Percentiles rank a stretch among this genome's conserved stretches.
Conservation (phyloP, 2,113 vertebrate genomes). For the Grallaria varia region DNA sequence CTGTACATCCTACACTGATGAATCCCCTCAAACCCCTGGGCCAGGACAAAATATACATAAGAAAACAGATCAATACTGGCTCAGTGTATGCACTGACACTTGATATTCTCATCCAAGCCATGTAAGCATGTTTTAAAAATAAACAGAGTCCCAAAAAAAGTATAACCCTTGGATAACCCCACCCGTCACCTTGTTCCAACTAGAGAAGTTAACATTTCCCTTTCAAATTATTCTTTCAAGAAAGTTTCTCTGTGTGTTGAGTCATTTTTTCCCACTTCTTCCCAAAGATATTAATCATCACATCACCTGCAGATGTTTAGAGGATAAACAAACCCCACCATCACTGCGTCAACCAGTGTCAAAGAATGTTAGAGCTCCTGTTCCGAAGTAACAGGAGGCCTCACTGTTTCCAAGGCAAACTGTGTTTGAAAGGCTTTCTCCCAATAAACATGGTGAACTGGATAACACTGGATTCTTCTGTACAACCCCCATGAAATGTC, state of each 20-base stretch:
- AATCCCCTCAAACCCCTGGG: neutral
- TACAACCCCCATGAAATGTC: neutral
- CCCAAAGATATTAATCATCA: slow-evolving; percentile 1
- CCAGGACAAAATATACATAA: neutral
- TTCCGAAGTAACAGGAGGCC: neutral
- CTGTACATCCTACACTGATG: neutral
- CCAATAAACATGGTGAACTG: neutral
- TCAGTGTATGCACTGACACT: neutral
- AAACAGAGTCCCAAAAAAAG: slow-evolving; percentile 44
- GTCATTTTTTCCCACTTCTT: slow-evolving; percentile 20
- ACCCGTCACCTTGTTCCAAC: slow-evolving; percentile 49
- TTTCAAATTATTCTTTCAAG: neutral
- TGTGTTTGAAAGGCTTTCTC: neutral
- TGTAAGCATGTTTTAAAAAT: slow-evolving; percentile 53
- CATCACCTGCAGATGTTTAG: slow-evolving; percentile 61
- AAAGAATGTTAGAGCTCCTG: neutral
- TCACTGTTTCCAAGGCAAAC: slow-evolving; percentile 29
- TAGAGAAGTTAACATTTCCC: slow-evolving; percentile 24
- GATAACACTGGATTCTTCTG: neutral
- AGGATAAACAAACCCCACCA: slow-evolving; percentile 38
- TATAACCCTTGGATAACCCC: slow-evolving; percentile 65
- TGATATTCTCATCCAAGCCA: slow-evolving; percentile 20
- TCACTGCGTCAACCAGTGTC: neutral
- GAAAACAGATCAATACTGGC: slow-evolving; percentile 22
- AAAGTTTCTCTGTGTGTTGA: neutral